Evolutionary conservation across 2,888 invertebrate genomes (phyloP), one percentile per base, ranked within the genome.

Genomic region (Camponotus fellah): DNA sequence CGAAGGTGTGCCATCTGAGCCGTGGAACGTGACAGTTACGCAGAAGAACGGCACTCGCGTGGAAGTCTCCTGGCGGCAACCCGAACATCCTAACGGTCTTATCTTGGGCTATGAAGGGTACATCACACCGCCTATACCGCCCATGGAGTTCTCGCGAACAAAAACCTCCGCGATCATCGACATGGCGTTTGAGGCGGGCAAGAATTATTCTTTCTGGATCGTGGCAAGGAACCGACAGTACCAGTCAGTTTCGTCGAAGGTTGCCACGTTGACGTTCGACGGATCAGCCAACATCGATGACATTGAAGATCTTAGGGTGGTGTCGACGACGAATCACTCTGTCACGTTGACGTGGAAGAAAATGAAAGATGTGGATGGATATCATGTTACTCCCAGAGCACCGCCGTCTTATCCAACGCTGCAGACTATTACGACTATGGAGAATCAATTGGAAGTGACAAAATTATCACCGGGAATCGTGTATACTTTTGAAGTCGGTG

Each of bases 121-220:
- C 92, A 96, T 97, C 93, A 96, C 96, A 2, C 97, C 97, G 0
- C 96, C 96, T 0, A 93, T 96, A 2, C 97, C 97, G 14, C 96
- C 97, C 0, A 95, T 96, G 53, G 95, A 93, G 60, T 92, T 89
- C 43, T 79, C 86, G 1, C 77, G 89, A 1, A 90, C 87, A 17
- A 95, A 96, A 53, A 96, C 95, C 0, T 95, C 95, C 0, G 96
- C 96, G 53, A 93, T 95, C 84, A 95, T 97, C 87, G 95, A 95
- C 53, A 96, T 96, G 4, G 95, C 95, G 46, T 96, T 97, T 84
- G 95, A 96, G 62, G 95, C 96, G 17, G 96, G 96, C 21, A 92
- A 93, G 17, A 96, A 96, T 85, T 97, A 97, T 94, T 96, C 96
- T 0, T 97, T 98, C 95, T 97, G 97, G 97, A 97, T 97, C 8